phyloP scores from a whole-genome alignment of 2,888 invertebrate genomes.

The Synergus gifuensis region DNA sequence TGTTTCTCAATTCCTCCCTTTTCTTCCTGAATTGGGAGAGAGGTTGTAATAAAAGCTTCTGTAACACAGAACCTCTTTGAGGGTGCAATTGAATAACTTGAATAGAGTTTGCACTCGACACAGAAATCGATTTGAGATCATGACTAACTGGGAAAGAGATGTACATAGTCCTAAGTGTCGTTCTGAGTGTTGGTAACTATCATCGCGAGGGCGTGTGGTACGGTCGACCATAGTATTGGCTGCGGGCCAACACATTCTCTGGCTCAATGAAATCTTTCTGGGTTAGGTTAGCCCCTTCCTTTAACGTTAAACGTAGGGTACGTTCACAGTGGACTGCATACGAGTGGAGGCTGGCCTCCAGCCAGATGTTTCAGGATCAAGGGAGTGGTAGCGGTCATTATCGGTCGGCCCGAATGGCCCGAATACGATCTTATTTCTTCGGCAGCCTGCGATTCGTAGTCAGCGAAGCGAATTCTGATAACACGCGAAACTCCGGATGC shows the following conservation, averaged over 20 bases:
- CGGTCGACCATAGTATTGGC: constrained; percentile 72
- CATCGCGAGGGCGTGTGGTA: constrained; percentile 63
- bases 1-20: neutral
- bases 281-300: constrained; percentile 71
- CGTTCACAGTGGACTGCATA: constrained; percentile 66
- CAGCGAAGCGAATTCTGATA: constrained; percentile 52
- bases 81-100: constrained; percentile 23
- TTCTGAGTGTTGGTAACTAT: constrained; percentile 58
- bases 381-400: constrained; percentile 68
- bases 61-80: neutral
- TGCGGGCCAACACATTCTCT: constrained; percentile 70
- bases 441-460: constrained; percentile 51
- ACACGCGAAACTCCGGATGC: constrained; percentile 44
- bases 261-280: constrained; percentile 77
- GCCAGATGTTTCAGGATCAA: constrained; percentile 59
- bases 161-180: constrained; percentile 45
- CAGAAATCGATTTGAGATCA: constrained; percentile 54
- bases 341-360: constrained; percentile 63
- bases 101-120: constrained; percentile 52
- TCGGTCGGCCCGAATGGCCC: constrained; percentile 64
- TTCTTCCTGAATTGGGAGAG: neutral
- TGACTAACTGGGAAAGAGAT: constrained; percentile 46
- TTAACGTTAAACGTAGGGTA: constrained; percentile 70
- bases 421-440: constrained; percentile 47
- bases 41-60: neutral